Evolutionary conservation across 2,113 vertebrate species (phyloP), one percentile per base, ranked within the genome.

Genomic region (Gopherus evgoodei): DNA sequence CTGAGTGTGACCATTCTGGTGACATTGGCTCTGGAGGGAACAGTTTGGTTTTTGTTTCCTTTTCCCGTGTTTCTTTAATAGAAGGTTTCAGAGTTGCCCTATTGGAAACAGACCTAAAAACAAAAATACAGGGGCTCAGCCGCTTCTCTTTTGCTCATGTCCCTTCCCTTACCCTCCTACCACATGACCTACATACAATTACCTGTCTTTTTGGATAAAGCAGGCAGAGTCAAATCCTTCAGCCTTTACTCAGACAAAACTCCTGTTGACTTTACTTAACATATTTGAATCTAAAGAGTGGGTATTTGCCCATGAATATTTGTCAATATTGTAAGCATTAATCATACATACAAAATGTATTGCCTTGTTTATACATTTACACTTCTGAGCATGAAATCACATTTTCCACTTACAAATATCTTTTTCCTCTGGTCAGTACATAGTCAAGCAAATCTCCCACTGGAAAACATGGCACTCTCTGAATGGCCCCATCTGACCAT

Each of bases 11-110:
- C 65, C 44, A 29, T 12, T 19, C 82, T 65, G 81, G 44, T 88
- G 85, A 1, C 19, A 0, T 53, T 56, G 2, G 31, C 25, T 38
- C 8, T 83, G 53, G 81, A 83, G 2, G 42, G 42, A 84, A 7
- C 0, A 5, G 12, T 27, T 14, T 81, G 49, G 38, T 95, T 93
- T 96, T 78, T 83, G 44, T 94, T 94, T 86, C 83, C 6, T 88
- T 88, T 85, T 54, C 0, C 0, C 1, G 1, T 0, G 5, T 47
- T 14, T 84, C 76, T 44, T 76, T 76, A n/a, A 69, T 3, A 3
- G 56, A 38, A 13, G 16, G 79, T 91, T 50, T 10, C 21, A 3
- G 0, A 1, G 21, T 50, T 53, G 90, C 6, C 75, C 10, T 14
- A 0, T 24, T 2, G 3, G 0, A 1, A 65, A 6, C 8, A 88